Evolutionary conservation across 2,888 invertebrate genomes (phyloP).

Genomic region (Meteorus colon): DNA sequence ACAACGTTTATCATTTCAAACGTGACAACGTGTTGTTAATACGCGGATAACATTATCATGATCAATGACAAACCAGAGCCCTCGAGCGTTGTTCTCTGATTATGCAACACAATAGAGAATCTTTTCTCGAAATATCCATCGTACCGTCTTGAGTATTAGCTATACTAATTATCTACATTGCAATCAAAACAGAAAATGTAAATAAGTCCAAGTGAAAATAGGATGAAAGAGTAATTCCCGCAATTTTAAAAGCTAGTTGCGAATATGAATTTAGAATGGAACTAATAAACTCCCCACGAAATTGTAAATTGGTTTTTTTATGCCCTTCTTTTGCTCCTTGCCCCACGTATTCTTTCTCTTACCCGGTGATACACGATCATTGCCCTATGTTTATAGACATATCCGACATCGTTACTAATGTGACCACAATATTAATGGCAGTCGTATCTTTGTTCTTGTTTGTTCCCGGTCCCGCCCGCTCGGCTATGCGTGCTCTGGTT

Average conservation of each 20-base stretch:
- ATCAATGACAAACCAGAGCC: conserved; percentile 74
- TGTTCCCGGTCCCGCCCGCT: conserved; percentile 74
- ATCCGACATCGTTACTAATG: conserved; percentile 72
- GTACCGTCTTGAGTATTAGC: conserved; percentile 46
- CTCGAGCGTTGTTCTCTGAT: conserved; percentile 65
- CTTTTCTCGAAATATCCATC: conserved; percentile 18
- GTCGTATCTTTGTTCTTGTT: conserved; percentile 74
- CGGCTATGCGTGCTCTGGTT: conserved; percentile 74
- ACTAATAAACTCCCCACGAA: background rate
- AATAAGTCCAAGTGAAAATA: background rate
- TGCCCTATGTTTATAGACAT: conserved; percentile 62
- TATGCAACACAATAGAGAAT: conserved; percentile 10
- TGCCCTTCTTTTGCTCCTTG: conserved; percentile 7
- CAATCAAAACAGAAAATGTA: background rate
- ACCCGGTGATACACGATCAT: conserved; percentile 26
- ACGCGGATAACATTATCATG: conserved; percentile 59
- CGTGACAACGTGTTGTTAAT: conserved; percentile 51
- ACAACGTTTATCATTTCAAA: conserved; percentile 44
- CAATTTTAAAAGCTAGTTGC: too few species aligned
- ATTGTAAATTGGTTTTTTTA: conserved; percentile 14
- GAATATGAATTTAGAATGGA: conserved; percentile 42
- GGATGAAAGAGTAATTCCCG: background rate
- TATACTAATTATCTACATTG: conserved; percentile 37
- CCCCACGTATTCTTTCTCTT: conserved; percentile 10
- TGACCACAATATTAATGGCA: conserved; percentile 74